Evolutionary conservation across 2,797 vertebrate genomes (phyloP), one percentile per base, ranked within the genome.

Genomic region (Bovichtus variegatus): DNA sequence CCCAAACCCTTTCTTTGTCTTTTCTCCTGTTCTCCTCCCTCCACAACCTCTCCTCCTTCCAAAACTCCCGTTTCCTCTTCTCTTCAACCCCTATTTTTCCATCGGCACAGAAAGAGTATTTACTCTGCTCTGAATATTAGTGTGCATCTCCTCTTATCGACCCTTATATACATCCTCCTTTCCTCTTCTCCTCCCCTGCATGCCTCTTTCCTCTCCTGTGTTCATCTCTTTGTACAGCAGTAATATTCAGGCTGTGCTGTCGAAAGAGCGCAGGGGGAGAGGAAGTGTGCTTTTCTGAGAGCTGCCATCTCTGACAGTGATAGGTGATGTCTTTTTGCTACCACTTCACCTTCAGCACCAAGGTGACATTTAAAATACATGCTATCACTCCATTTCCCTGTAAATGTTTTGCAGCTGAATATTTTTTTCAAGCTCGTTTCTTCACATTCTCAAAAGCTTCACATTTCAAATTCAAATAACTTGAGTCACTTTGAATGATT

Each of bases 341-440:
- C 84, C 72, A 81, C 87, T 87, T 92, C 90, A 92, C 90, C 91
- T 94, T 93, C 89, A 90, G 81, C 82, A 76, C 85, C 91, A 93
- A 94, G 92, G 92, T 93, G 91, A 93, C 91, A 91, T 93, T 93
- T 91, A 91, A 85, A 93, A 94, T 89, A 90, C 86, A 85, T 82
- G 78, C 69, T 84, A 87, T 91, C 87, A 74, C 81, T 86, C 84
- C 65, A 88, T 90, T 89, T 82, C 73, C 80, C 81, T 81, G 70
- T 78, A 87, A 91, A 91, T 90, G 82, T 85, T 89, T 84, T 74
- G 72, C 74, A 64, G 74, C 79, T 76, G 85, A 85, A 85, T 80
- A 89, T 87, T 78, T 80, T 89, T 85, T 73, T 83, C 54, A 72
- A 75, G 47, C 55, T 59, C 72, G 50, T 87, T 83, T 80, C 64